Evolutionary conservation across 2,113 vertebrate species (phyloP), one percentile per base, ranked within the genome.

Genomic region (Poeciliopsis retropinna): DNA sequence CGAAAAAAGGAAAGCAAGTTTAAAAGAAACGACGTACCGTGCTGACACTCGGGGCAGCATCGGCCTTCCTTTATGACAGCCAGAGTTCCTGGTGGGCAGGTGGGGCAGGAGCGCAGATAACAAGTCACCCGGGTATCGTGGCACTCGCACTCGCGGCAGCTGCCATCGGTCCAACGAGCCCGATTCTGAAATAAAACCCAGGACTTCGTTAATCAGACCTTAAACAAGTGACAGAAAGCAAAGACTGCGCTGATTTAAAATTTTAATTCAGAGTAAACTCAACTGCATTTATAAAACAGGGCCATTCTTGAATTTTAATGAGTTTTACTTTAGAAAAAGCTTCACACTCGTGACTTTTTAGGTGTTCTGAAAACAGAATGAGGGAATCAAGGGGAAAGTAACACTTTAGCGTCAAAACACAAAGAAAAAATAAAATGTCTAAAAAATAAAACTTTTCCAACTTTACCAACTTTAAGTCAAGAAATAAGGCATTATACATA

Each of bases 31-130:
- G 10, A 51, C 62, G 2, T 90, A 99, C 98, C 97, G 92, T 94
- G 88, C 19, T 84, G 88, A 85, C 98, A 99, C 28, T 87, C 85
- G 0, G 95, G 95, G 72, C 98, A 99, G 92, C 98, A 99, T 2
- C 41, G 81, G 1, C 92, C 96, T 22, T 89, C 62, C 1, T 39
- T 85, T 31, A 68, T 28, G 1, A 88, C 60, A 1, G 95, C 76
- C 70, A 96, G 87, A 39, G 86, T 95, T 75, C 95, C 96, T 3
- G 31, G 64, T 0, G 95, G 94, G 80, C 98, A 99, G 0, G 94
- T 94, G 0, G 88, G 91, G 76, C 98, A 99, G 71, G 96, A 95
- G 3, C 70, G 94, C 66, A 93, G 90, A 22, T 96, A 98, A 88
- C 98, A 99, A 27, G 87, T 95, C 79, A 96, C 94, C 37, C 82